These are phyloP conservation scores for Stenchaetothrips biformis DNA, from an alignment of 2,888 invertebrate species.

Conservation along the genomic window DNA sequence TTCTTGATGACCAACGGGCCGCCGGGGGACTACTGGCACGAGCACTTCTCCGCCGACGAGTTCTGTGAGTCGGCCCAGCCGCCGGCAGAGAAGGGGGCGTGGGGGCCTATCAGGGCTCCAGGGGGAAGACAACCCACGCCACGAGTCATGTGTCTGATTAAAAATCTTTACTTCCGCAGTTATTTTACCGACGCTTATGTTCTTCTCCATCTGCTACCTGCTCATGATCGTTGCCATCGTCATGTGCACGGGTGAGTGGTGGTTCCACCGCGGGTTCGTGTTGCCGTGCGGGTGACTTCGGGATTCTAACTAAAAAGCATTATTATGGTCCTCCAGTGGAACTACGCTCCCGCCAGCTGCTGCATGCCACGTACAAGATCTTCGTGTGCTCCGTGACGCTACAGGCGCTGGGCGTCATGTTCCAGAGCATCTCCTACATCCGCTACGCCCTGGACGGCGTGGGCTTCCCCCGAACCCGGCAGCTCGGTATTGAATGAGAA, in stretches of 20 bases:
- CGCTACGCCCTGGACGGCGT: conserved; percentile 71
- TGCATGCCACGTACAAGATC: conserved; percentile 85
- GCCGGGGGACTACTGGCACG: conserved; percentile 73
- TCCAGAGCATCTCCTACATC: conserved; percentile 67
- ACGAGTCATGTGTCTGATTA: conserved; percentile 26
- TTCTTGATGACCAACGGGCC: conserved; percentile 85
- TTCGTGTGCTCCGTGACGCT: conserved; percentile 66
- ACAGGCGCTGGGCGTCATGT: conserved; percentile 65
- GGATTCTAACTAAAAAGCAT: background rate
- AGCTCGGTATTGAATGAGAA: conserved; percentile 44
- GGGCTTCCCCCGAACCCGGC: conserved; percentile 50
- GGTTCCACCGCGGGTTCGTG: background rate
- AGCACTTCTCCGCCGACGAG: conserved; percentile 92
- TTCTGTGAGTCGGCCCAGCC: conserved; percentile 65
- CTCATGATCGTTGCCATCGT: conserved; percentile 66
- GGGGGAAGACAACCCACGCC: background rate
- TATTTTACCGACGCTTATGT: conserved; percentile 75
- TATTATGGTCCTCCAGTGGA: conserved; percentile 53
- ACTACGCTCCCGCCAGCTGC: conserved; percentile 69
- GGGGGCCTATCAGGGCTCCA: no score
- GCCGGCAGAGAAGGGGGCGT: background rate
- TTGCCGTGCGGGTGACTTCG: no score
- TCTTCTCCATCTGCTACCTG: conserved; percentile 67
- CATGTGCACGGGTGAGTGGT: conserved; percentile 55
- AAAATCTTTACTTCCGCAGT: conserved; percentile 54